phyloP scores from a whole-genome alignment of 35 echinoderm and acorn worm genomes.

The Amphiura filiformis region DNA sequence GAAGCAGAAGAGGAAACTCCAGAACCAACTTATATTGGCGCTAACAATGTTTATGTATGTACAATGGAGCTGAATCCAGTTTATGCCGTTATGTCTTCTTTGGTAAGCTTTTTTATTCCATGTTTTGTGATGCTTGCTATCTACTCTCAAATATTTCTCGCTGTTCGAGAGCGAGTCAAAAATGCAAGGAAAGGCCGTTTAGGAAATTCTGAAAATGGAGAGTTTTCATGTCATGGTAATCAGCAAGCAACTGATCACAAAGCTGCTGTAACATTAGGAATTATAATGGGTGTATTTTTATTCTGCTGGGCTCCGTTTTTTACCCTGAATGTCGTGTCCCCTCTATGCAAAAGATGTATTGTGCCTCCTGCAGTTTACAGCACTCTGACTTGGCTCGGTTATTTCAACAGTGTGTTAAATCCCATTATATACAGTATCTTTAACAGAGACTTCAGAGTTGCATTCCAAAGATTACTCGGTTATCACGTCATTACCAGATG shows the following conservation, averaged over 20 bases:
- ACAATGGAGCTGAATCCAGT: conserved; percentile 77
- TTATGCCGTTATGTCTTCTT: conserved; percentile 88
- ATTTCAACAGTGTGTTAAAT: conserved; percentile 85
- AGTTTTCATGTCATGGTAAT: conserved; percentile 71
- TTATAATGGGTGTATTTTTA: conserved; percentile 96
- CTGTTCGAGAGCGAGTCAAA: conserved; percentile 72
- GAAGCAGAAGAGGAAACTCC: conserved; percentile 7
- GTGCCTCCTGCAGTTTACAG: conserved; percentile 9
- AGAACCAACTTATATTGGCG: neutral
- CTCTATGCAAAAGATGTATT: conserved; percentile 44
- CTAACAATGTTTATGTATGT: conserved; percentile 46
- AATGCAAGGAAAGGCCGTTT: conserved; percentile 78
- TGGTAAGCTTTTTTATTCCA: conserved; percentile 92
- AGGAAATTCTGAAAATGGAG: conserved; percentile 64
- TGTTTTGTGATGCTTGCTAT: conserved; percentile 95
- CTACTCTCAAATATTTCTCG: conserved; percentile 84
- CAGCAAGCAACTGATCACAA: conserved; percentile 87
- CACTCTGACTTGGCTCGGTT: conserved; percentile 89
- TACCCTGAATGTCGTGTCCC: conserved; percentile 76
- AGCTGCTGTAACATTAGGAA: conserved; percentile 91
- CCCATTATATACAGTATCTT: conserved; percentile 98
- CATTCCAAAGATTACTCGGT: conserved; percentile 79
- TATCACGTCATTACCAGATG: neutral
- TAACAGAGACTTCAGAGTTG: conserved; percentile 86
- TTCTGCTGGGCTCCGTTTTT: conserved; percentile 97